Percentiles rank a stretch among this genome's conserved stretches.
phyloP scores from a whole-genome alignment of 2,113 vertebrate species.

The Aphyosemion australe region DNA sequence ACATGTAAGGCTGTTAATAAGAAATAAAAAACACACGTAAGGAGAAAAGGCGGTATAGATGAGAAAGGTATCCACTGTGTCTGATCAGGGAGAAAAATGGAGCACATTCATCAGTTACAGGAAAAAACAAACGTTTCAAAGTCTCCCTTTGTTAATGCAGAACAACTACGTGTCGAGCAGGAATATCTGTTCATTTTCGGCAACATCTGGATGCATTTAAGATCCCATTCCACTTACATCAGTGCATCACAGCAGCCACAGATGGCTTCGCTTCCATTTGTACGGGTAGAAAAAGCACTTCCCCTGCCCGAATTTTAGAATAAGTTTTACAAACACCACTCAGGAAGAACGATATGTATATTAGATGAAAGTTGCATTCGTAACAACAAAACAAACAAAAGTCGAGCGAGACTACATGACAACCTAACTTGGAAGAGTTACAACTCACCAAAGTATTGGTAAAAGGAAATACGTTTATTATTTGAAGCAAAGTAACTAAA shows the following conservation, averaged over 20 bases:
- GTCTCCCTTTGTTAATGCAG: background rate
- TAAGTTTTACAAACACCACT: conserved; percentile 1
- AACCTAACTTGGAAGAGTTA: no score
- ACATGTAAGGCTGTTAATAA: conserved; percentile 86
- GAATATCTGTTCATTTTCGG: conserved; percentile 47
- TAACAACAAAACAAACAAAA: background rate
- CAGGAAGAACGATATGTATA: background rate
- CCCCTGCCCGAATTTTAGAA: conserved; percentile 9
- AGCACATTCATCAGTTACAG: background rate
- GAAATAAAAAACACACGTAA: background rate
- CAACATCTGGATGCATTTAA: conserved; percentile 80
- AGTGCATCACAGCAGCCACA: conserved; percentile 65
- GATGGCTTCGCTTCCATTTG: conserved; percentile 59
- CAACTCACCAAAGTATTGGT: no score
- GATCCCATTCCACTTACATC: conserved; percentile 76
- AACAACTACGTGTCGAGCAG: conserved; percentile 28
- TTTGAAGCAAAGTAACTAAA: background rate
- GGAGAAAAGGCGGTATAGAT: background rate
- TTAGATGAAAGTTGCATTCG: conserved; percentile 4
- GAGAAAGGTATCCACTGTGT: background rate
- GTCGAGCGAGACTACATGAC: no score
- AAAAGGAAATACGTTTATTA: background rate
- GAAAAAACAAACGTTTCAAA: background rate
- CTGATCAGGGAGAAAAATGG: background rate
- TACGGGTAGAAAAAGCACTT: conserved; percentile 13